Evolutionary conservation across 2,888 invertebrate genomes (phyloP).

Genomic region (Dilophus febrilis): DNA sequence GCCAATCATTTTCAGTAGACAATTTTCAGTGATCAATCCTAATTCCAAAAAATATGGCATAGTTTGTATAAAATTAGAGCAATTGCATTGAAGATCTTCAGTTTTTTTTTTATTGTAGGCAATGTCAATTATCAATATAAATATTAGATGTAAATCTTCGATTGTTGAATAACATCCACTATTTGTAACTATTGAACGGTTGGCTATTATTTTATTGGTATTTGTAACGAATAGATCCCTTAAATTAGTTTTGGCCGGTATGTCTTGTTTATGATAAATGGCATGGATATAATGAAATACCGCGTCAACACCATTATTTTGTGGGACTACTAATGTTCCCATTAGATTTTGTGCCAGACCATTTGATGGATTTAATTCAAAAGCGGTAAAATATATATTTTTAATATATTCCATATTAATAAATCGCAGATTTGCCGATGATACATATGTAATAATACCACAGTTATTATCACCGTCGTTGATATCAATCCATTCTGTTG

Average conservation of each 20-base stretch:
- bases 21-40: slow-evolving; percentile 37
- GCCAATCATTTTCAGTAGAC: slow-evolving; percentile 66
- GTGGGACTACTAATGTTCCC: slow-evolving; percentile 67
- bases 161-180: no score
- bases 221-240: no score
- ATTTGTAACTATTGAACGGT: no score
- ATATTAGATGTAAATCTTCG: slow-evolving; percentile 29
- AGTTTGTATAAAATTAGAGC: no score
- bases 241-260: no score
- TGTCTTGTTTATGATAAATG: no score
- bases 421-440: no score
- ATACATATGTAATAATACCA: no score
- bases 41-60: no score
- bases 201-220: no score
- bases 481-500: no score
- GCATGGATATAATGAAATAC: slow-evolving; percentile 83
- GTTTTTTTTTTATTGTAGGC: slow-evolving; percentile 37
- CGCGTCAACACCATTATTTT: slow-evolving; percentile 71
- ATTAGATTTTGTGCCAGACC: slow-evolving; percentile 93
- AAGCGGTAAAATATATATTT: slow-evolving; percentile 73
- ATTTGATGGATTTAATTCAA: slow-evolving; percentile 53
- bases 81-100: slow-evolving; percentile 44
- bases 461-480: no score
- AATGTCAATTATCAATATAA: slow-evolving; percentile 32
- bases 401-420: slow-evolving; percentile 34